Percentiles rank a stretch among this genome's conserved stretches.
Conservation (phyloP, 2,797 vertebrate species). For the Platyrinchus mystaceus region DNA sequence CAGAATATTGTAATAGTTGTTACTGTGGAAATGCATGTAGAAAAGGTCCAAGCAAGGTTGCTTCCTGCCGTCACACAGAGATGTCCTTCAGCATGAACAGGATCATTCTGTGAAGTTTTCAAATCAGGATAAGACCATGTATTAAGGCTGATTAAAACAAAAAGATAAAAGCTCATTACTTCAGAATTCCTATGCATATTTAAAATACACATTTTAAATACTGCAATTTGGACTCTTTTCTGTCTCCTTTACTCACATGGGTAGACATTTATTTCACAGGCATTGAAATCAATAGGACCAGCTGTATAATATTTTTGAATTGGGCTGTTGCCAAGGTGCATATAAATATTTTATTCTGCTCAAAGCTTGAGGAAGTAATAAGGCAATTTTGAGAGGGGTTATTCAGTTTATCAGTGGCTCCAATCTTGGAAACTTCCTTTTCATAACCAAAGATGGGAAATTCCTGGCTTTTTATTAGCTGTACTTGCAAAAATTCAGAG, state of each 20-base stretch:
- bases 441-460: constrained; percentile 16
- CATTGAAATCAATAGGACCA: constrained; percentile 2
- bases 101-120: neutral
- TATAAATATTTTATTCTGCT: constrained; percentile 58
- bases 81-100: neutral
- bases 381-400: neutral
- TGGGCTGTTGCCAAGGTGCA: constrained; percentile 15
- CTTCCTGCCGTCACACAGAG: neutral
- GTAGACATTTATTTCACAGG: neutral
- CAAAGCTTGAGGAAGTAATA: constrained; percentile 32
- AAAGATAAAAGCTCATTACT: neutral
- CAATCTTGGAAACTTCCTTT: constrained; percentile 47
- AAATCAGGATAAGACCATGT: neutral
- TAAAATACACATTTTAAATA: neutral
- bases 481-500: neutral
- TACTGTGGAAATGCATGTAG: neutral
- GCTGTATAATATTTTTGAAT: constrained; percentile 26
- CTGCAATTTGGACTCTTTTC: neutral
- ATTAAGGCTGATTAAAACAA: neutral
- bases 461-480: neutral
- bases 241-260: neutral
- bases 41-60: neutral
- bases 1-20: constrained; percentile 5
- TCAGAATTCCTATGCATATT: neutral
- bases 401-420: constrained; percentile 36